Base-by-base conservation (phyloP, 2,113 vertebrate species). In the Lepus americanus region DNA sequence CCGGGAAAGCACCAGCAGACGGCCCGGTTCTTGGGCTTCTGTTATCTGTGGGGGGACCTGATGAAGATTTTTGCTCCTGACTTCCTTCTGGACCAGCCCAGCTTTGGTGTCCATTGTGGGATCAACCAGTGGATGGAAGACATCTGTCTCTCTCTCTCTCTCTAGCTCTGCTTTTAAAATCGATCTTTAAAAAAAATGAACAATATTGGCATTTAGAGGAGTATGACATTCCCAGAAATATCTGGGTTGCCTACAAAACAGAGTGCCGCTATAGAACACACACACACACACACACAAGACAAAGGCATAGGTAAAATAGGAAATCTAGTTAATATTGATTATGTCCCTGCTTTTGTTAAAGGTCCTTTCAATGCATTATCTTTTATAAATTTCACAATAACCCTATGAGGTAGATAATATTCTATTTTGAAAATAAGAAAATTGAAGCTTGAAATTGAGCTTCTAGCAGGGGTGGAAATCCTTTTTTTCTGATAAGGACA, bases 381-480 rank as follows among this genome's bases (percentile, higher is more conserved):
- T 31, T 88, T 87, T 82, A 16, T 1, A 79, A 79, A 53, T 16
- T 14, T 93, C 44, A 55, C 3, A 73, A 16, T 44, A 67, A 10
- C 36, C 23, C 5, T 10, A 20, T 4, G 16, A 88, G 16, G 6
- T n/a, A 74, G 13, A 22, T 55, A 61, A 10, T 11, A 31, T 39
- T 89, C 10, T 78, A 5, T 93, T 33, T 89, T 89, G 88, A 90
- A 90, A 27, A 25, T 8, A 72, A 23, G 16, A 83, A 82, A 90
- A 67, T 2, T n/a, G 44, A 80, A 12, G 17, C 19, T 89, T 12
- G 9, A 90, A 53, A 2, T 44, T 44, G n/a, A 23, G 20, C 36
- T 2, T 27, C 16, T 39, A 64, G 55, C 55, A 59, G 19, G 17
- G 14, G 55, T 59, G 17, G 55, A 59, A 19, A 59, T 17, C 55